Evolutionary conservation across 2,113 vertebrate species (phyloP), one percentile per base, ranked within the genome.

Genomic region (Nothobranchius furzeri): DNA sequence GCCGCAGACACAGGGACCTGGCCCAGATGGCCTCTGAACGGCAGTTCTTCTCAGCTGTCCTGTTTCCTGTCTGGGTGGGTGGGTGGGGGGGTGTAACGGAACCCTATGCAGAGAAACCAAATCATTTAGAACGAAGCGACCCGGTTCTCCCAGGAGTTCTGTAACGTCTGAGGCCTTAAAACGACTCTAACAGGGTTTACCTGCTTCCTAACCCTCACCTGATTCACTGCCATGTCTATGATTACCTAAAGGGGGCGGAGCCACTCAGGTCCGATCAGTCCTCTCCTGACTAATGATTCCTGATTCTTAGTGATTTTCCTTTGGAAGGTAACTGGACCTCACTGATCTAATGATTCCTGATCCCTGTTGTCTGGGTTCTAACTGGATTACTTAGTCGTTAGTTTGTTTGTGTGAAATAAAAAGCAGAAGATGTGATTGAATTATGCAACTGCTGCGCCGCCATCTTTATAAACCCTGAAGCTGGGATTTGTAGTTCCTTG

Each of bases 161-260:
- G 49, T 86, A 45, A 49, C 81, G 85, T 92, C 92, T 83, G 93
- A 93, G 92, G 93, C 93, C 91, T 95, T 95, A 93, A 75, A 84
- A 87, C 90, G 85, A 86, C 89, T 92, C 78, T 86, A 81, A 77
- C 7, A 64, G 81, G 87, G 91, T 92, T 70, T 48, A 81, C 89
- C 85, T 69, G 83, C 87, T 7, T 42, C 40, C 40, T 42, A 42
- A 45, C 43, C 43, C 12, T 11, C 11, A 12, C 43, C 9, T 12
- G 9, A 45, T 11, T 45, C 43, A 42, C 40, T 7, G 37, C 37
- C 37, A 7, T 40, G 6, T 40, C 37, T 7, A 2, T 45, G 43
- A 2, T 45, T 11, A 45, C 10, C 3, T n/a, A 20, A 50, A 50
- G 49, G 49, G 35, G 53, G 53, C 25, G 30, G 53, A 36, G 53